Percentiles rank a stretch among this genome's conserved stretches.
phyloP scores from a whole-genome alignment of 2,888 invertebrate genomes.

The Caenorhabditis becei region DNA sequence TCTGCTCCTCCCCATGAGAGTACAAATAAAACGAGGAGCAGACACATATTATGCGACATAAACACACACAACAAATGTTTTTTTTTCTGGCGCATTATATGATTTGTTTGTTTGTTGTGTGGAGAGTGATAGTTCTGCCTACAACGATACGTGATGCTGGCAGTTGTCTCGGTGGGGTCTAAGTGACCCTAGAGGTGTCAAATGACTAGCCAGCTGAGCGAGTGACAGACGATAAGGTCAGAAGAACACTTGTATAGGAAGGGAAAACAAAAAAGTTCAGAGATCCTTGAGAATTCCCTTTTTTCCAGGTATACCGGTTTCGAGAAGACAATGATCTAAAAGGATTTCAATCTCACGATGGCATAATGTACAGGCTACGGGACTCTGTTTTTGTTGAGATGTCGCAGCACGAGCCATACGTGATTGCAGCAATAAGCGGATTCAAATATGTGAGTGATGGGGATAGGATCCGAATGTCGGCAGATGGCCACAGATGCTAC shows the following conservation, averaged over 20 bases:
- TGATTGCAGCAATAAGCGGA: slow-evolving; percentile 71
- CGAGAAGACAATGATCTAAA: slow-evolving; percentile 72
- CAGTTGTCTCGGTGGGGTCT: slow-evolving; percentile 33
- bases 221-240: slow-evolving; percentile 33
- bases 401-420: slow-evolving; percentile 70
- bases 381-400: slow-evolving; percentile 76
- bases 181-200: slow-evolving; percentile 33
- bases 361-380: slow-evolving; percentile 70
- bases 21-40: slow-evolving; percentile 51
- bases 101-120: slow-evolving; percentile 59
- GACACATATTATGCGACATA: slow-evolving; percentile 55
- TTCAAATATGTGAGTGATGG: slow-evolving; percentile 76
- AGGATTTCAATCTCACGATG: slow-evolving; percentile 76
- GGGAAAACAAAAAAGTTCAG: not conserved
- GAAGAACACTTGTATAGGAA: slow-evolving; percentile 30
- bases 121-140: slow-evolving; percentile 13
- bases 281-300: not conserved
- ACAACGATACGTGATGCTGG: slow-evolving; percentile 17
- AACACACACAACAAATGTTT: slow-evolving; percentile 24
- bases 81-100: slow-evolving; percentile 54
- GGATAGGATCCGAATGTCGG: slow-evolving; percentile 27
- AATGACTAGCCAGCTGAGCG: not conserved
- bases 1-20: slow-evolving; percentile 51
- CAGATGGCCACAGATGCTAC: slow-evolving; percentile 35
- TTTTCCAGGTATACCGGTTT: slow-evolving; percentile 72